These are phyloP conservation scores for Dinoponera quadriceps DNA, from an alignment of 1,140 invertebrate species.

Conservation along the genomic window DNA sequence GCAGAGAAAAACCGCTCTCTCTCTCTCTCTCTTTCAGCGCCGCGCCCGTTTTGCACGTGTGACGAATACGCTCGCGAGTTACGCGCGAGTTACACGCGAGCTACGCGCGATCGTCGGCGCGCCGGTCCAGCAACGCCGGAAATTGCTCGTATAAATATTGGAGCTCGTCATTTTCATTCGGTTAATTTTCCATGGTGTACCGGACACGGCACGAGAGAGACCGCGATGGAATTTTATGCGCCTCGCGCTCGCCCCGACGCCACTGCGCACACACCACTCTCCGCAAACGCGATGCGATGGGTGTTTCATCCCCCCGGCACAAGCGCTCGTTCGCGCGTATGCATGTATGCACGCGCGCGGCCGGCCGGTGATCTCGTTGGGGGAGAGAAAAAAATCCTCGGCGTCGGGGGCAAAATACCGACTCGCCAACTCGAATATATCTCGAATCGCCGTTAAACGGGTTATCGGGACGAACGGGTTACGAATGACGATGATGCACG, in stretches of 20 bases:
- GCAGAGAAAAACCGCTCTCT: not conserved
- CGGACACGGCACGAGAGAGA: constrained; percentile 47
- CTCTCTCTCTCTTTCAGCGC: no score
- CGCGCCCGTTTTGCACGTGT: constrained; percentile 43
- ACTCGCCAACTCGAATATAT: constrained; percentile 66
- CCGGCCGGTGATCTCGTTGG: no score
- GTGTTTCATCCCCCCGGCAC: not conserved
- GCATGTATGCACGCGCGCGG: not conserved
- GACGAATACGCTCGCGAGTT: constrained; percentile 62
- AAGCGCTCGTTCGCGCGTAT: constrained; percentile 10
- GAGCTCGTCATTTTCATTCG: constrained; percentile 77
- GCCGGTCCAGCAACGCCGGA: constrained; percentile 67
- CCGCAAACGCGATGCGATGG: constrained; percentile 2
- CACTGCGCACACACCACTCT: constrained; percentile 24
- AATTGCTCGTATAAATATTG: constrained; percentile 83
- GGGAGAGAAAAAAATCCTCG: constrained; percentile 15
- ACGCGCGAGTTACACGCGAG: constrained; percentile 48
- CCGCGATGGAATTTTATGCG: constrained; percentile 78
- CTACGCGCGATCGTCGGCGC: constrained; percentile 29
- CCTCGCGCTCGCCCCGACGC: constrained; percentile 70
- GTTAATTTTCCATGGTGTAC: constrained; percentile 79
- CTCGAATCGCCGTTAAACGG: constrained; percentile 63
- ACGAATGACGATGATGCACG: constrained; percentile 62
- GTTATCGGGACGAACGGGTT: constrained; percentile 70
- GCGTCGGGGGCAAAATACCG: constrained; percentile 60